Percentiles rank a stretch among this genome's conserved stretches.
These are phyloP conservation scores for Platyrinchus mystaceus DNA, from an alignment of 2,797 vertebrate species.

Conservation along the genomic window DNA sequence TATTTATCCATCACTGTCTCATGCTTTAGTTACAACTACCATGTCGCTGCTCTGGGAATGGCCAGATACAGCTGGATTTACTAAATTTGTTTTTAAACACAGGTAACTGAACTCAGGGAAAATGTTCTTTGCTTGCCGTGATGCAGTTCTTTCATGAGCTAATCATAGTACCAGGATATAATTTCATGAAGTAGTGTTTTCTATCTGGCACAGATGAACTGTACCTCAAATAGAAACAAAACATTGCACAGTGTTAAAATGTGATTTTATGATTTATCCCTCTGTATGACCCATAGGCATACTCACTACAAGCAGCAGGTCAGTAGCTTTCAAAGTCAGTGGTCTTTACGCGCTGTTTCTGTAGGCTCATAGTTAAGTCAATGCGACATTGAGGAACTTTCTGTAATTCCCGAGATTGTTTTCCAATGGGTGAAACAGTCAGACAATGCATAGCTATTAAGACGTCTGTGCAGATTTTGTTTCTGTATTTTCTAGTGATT, in stretches of 20 bases:
- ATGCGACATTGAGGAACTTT: neutral
- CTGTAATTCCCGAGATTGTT: neutral
- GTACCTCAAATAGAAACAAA: neutral
- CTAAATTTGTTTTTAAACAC: neutral
- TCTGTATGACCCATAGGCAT: neutral
- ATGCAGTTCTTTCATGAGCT: neutral
- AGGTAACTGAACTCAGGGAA: neutral
- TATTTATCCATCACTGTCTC: slow-evolving; percentile 30
- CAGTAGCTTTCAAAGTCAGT: neutral
- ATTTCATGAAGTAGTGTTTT: neutral
- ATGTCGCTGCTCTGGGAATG: neutral
- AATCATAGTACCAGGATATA: neutral
- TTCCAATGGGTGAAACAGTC: neutral
- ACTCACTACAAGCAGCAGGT: neutral
- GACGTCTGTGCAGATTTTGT: neutral
- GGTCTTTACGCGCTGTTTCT: neutral
- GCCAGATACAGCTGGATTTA: neutral
- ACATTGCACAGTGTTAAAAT: neutral
- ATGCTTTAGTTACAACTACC: neutral
- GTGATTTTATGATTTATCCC: neutral
- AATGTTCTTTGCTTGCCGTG: neutral
- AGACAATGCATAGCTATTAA: neutral
- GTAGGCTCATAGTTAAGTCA: neutral
- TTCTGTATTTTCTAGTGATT: neutral
- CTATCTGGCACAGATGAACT: neutral